phyloP scores from a whole-genome alignment of 2,113 vertebrate genomes.

The Datnioides undecimradiatus region DNA sequence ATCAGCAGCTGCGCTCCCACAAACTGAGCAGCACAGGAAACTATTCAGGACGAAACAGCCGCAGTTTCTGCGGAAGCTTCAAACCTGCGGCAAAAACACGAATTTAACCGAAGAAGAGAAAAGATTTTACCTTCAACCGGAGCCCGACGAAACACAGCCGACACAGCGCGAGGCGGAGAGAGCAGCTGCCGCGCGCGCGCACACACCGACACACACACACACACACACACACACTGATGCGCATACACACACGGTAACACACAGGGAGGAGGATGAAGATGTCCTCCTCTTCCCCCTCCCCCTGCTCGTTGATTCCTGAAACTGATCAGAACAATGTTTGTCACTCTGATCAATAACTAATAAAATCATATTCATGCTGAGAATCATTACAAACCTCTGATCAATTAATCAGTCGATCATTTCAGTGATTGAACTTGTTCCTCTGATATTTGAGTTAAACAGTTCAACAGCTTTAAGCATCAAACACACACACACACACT shows the following conservation, averaged over 20 bases:
- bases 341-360: too few species aligned
- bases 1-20: background rate
- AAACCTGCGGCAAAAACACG: rapidly evolving
- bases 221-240: constrained; percentile 15
- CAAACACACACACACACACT: constrained; percentile 4
- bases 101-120: background rate
- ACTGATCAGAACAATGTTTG: too few species aligned
- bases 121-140: constrained; percentile 42
- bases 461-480: too few species aligned
- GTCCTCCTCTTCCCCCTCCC: too few species aligned
- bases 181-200: background rate
- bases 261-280: too few species aligned
- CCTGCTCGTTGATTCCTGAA: too few species aligned
- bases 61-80: background rate
- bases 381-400: too few species aligned
- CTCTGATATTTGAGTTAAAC: too few species aligned
- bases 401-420: too few species aligned
- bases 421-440: too few species aligned
- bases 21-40: background rate
- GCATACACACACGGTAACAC: constrained; percentile 13
- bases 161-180: background rate
- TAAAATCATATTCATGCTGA: too few species aligned
- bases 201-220: background rate
- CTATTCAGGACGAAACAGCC: background rate
- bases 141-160: constrained; percentile 28